Evolutionary conservation across 2,888 invertebrate genomes (phyloP).

Genomic region (Acanthacorydalis orientalis): DNA sequence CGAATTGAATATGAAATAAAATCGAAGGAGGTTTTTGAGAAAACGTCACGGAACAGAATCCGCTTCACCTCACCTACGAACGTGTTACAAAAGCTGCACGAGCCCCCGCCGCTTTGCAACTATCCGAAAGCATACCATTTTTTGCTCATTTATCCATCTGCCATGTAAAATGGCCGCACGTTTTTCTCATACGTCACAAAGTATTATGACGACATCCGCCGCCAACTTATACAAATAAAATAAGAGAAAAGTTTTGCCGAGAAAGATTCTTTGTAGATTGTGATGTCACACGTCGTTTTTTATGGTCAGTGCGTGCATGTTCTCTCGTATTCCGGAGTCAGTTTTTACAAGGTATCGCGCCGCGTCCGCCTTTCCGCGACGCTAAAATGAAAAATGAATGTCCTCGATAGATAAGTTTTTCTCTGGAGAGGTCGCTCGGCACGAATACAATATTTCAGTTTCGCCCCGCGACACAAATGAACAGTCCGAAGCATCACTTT

Average conservation of each 20-base stretch:
- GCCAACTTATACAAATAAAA: background rate
- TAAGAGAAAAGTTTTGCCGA: background rate
- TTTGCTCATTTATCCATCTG: background rate
- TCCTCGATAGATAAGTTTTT: conserved; percentile 3
- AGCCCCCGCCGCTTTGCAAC: no score
- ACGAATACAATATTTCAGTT: background rate
- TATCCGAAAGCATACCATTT: background rate
- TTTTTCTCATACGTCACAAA: background rate
- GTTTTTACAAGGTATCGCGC: background rate
- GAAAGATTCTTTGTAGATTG: conserved; percentile 1
- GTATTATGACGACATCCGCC: conserved; percentile 1
- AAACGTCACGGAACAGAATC: no score
- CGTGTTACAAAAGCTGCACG: no score
- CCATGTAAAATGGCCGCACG: background rate
- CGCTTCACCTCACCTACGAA: no score
- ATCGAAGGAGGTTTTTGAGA: no score
- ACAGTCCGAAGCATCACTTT: no score
- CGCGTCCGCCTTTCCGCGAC: background rate
- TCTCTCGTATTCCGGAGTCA: background rate
- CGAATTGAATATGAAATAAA: no score
- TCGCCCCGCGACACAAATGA: no score
- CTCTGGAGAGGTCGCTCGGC: background rate
- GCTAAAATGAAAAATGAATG: conserved; percentile 1
- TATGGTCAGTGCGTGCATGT: background rate
- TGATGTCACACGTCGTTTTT: conserved; percentile 1